Base-by-base conservation (phyloP, 2,113 vertebrate species). In the Cyanoliseus patagonus region DNA sequence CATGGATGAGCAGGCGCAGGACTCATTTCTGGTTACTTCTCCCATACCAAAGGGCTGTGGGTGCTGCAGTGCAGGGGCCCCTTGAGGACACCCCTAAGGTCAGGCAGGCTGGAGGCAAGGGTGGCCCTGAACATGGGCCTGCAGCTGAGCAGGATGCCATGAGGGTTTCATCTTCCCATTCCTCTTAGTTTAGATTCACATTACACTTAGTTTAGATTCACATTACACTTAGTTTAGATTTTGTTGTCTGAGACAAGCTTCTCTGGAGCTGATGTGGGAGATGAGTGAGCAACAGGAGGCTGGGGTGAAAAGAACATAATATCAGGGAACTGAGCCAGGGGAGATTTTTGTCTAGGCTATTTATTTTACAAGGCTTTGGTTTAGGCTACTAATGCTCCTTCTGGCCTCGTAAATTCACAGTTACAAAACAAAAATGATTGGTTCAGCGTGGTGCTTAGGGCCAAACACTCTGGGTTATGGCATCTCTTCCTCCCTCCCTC, bases 391-490 rank as follows among this genome's bases (percentile, higher is more conserved):
- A 28, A 15, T 62, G 74, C 55, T 92, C 61, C 64, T 92, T 7
- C 64, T 42, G 64, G 64, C 35, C 59, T 78, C 35, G 3, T 73
- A n/a, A 74, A 69, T 57, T 44, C 11, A 7, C 0, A 3, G 59
- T 59, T 84, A 63, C 13, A 52, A 68, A 79, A 0, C 74, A 90
- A 35, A 78, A 64, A 59, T 49, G 0, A 25, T 33, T 35, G 41
- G 41, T 52, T 76, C 52, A 52, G 18, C 2, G 2, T 13, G 49
- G 39, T 44, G 61, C 39, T 82, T 57, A 35, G 28, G 62, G 49
- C 24, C 31, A 75, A 79, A 70, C 0, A 0, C 11, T 61, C 24
- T 41, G 68, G n/a, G 19, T 47, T 31, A 42, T 1, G 1, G 23
- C n/a, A 83, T 47, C 31, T 51, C 13, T 59, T 35, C 20, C 33